phyloP scores from a whole-genome alignment of 2,113 vertebrate species.

The Polypterus bichir region DNA sequence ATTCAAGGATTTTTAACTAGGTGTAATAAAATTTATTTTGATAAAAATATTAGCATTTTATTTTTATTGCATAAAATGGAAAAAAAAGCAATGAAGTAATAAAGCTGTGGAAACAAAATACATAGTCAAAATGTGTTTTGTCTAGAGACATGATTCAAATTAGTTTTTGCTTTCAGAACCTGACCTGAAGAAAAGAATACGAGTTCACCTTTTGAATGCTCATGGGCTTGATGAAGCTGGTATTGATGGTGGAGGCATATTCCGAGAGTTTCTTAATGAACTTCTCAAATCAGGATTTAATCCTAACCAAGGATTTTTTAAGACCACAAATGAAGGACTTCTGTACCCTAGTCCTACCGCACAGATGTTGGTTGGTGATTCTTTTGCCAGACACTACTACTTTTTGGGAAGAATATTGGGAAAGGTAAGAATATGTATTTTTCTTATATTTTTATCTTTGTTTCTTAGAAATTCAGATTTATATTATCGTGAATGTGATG shows the following conservation, averaged over 20 bases:
- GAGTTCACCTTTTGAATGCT: slow-evolving; percentile 88
- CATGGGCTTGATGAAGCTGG: slow-evolving; percentile 94
- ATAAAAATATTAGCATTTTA: too few species aligned
- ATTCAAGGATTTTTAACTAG: too few species aligned
- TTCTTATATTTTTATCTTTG: not conserved
- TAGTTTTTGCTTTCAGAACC: slow-evolving; percentile 54
- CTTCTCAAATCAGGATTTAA: slow-evolving; percentile 94
- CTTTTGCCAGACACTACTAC: slow-evolving; percentile 88
- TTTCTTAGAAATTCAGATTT: too few species aligned
- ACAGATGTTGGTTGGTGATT: slow-evolving; percentile 83
- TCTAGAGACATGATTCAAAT: not conserved
- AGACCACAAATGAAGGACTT: slow-evolving; percentile 89
- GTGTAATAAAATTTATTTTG: too few species aligned
- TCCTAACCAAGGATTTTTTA: slow-evolving; percentile 91
- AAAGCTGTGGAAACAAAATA: too few species aligned
- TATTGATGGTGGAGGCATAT: slow-evolving; percentile 93
- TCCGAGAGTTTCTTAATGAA: slow-evolving; percentile 92
- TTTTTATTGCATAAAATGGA: too few species aligned
- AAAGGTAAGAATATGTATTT: slow-evolving; percentile 61
- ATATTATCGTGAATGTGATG: too few species aligned
- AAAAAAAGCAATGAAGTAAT: too few species aligned
- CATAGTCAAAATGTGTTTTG: too few species aligned
- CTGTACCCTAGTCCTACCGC: slow-evolving; percentile 88
- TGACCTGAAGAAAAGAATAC: slow-evolving; percentile 84
- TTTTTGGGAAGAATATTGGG: slow-evolving; percentile 93